phyloP scores from a whole-genome alignment of 2,113 vertebrate genomes.

The Mormoops blainvillei region DNA sequence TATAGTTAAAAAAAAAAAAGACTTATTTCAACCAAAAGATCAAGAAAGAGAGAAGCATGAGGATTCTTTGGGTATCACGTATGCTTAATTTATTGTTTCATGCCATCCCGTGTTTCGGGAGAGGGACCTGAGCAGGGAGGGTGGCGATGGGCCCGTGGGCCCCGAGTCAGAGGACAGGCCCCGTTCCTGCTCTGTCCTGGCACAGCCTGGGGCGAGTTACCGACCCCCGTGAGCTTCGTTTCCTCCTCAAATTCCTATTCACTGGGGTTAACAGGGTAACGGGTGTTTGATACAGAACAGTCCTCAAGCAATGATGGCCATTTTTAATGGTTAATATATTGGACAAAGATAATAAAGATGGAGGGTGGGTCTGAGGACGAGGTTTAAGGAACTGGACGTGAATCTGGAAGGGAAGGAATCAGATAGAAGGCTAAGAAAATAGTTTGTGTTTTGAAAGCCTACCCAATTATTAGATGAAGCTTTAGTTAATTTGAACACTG shows the following conservation, averaged over 20 bases:
- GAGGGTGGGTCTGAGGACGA: background rate
- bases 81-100: background rate
- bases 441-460: background rate
- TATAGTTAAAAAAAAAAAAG: background rate
- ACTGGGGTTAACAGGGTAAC: background rate
- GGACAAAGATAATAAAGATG: background rate
- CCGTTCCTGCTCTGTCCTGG: background rate
- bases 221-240: background rate
- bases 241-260: background rate
- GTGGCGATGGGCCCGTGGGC: no score
- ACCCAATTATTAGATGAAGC: background rate
- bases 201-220: background rate
- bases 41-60: background rate
- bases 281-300: background rate
- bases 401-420: background rate
- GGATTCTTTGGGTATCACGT: background rate
- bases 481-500: background rate
- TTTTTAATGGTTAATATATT: background rate
- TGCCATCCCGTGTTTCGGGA: background rate
- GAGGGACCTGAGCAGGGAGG: background rate
- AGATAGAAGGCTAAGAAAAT: background rate
- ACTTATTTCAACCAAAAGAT: background rate
- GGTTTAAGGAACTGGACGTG: background rate
- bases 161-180: background rate
- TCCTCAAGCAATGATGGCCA: background rate